phyloP scores from a whole-genome alignment of 2,888 invertebrate genomes.

The Drosophila kokeensis region DNA sequence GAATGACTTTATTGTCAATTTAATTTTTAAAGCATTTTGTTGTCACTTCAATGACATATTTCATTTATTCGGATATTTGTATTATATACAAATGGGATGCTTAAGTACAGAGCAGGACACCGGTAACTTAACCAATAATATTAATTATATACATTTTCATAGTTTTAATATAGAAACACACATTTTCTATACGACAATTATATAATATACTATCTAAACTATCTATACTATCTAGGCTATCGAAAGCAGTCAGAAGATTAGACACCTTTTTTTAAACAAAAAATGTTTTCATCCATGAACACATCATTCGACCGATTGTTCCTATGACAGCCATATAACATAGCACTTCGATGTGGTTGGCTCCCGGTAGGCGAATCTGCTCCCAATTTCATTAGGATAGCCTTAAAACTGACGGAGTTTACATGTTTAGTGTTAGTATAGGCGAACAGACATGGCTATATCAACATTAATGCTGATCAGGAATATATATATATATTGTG shows the following conservation, averaged over 20 bases:
- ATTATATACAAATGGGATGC: neutral
- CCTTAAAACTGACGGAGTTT: too few relatives aligned
- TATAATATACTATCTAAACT: too few relatives aligned
- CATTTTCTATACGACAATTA: neutral
- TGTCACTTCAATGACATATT: neutral
- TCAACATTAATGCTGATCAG: neutral
- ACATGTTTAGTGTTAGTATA: neutral
- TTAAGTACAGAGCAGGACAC: neutral
- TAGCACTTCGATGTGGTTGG: too few relatives aligned
- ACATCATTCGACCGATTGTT: neutral
- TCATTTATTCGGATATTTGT: neutral
- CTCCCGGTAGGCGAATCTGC: neutral
- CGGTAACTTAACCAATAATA: neutral
- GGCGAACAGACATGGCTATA: neutral
- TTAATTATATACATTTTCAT: neutral
- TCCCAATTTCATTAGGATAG: too few relatives aligned
- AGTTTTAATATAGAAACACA: neutral
- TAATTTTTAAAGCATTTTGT: neutral
- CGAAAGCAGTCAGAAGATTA: neutral
- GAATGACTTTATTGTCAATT: neutral
- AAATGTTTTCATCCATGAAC: neutral
- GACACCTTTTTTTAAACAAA: neutral
- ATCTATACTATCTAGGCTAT: too few relatives aligned
- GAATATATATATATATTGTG: neutral
- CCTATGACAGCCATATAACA: neutral